Percentiles rank a stretch among this genome's conserved stretches.
Evolutionary conservation across 2,113 vertebrate genomes (phyloP).

Genomic region (Vulpes ferrilata): DNA sequence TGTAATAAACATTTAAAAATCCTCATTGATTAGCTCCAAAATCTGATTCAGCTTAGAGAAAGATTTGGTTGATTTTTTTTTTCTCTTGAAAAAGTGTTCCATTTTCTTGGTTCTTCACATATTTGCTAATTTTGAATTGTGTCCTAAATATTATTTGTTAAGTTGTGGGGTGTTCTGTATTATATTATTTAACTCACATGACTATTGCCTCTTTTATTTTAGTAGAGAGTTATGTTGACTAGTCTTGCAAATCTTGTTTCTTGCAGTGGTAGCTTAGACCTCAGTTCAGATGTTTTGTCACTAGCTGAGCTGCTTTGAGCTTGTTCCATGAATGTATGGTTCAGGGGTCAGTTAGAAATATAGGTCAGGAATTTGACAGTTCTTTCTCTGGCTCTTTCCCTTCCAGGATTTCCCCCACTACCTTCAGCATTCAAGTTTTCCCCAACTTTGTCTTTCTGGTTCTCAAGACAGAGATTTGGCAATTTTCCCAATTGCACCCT

Average conservation of each 20-base stretch:
- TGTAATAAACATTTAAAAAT: not conserved
- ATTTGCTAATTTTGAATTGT: not conserved
- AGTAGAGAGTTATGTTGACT: not conserved
- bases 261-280: not conserved
- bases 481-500: not conserved
- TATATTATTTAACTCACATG: not conserved
- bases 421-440: not conserved
- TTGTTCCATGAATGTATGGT: not conserved
- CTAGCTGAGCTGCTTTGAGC: not conserved
- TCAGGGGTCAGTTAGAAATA: not conserved
- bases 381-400: not conserved
- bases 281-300: not conserved
- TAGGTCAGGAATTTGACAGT: not conserved
- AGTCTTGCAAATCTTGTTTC: not conserved
- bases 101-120: not conserved
- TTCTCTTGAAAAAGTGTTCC: not conserved
- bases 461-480: not conserved
- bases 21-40: not conserved
- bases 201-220: not conserved
- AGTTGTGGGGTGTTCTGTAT: not conserved
- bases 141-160: not conserved
- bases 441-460: not conserved
- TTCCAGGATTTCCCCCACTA: not conserved
- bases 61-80: not conserved
- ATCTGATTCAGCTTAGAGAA: not conserved